Evolutionary conservation across 1,140 invertebrate genomes (phyloP), one percentile per base, ranked within the genome.

Genomic region (Hylaeus anthracinus): DNA sequence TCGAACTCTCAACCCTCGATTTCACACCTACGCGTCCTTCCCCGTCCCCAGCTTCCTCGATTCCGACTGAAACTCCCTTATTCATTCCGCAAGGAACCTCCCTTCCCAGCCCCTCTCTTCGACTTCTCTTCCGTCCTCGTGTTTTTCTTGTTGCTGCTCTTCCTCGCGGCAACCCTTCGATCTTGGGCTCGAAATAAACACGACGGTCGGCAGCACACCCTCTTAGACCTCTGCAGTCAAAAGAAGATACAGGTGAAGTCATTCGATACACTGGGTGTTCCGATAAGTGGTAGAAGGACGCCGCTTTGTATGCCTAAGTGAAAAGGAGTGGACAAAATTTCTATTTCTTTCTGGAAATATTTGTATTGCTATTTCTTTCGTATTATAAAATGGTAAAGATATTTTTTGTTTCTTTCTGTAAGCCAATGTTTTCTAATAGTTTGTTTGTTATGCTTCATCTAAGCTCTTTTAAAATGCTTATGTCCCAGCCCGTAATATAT

Each of bases 171-270:
- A 53, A 72, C 56, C 72, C 56, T 61, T 15, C 64, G 26, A 80
- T 39, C 48, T 53, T 63, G 73, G 26, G 45, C 77, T 83, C 61
- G 84, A 86, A 86, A 86, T 86, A 86, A 86, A 86, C 72, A 80
- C 75, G 48, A 41, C n/a, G 63, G 8, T 8, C 9, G 12, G 15
- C 43, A n/a, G 41, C 78, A n/a, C 71, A 75, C 77, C 76, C 48
- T 64, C 65, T 58, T 43, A 9, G 43, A n/a, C 5, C 43, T 15
- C 6, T 15, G 37, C 6, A 56, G 43, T 8, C 5, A 60, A 9
- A 53, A 4, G 3, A 15, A 43, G 45, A 71, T 26, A 41, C 53
- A 58, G 26, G 26, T 26, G 8, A 48, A 48, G 45, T 8, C 45
- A 48, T 8, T 8, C 5, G 8, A 48, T 48, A 48, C 8, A 48